phyloP scores from a whole-genome alignment of 2,888 invertebrate genomes.

The Heteromyza rotundicornis region DNA sequence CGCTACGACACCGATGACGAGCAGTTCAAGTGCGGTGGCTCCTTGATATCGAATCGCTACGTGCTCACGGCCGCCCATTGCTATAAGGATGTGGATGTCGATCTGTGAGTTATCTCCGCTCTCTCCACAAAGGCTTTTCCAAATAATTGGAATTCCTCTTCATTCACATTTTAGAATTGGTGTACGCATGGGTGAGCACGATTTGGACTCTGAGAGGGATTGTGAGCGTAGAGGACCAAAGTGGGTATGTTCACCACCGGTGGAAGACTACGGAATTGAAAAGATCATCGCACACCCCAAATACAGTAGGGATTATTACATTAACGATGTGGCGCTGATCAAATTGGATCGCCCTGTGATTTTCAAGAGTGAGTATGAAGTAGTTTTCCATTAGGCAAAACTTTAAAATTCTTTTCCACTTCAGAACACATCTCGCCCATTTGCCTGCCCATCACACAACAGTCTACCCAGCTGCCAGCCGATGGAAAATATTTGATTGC shows the following conservation, averaged over 20 bases:
- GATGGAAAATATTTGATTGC: conserved; percentile 44
- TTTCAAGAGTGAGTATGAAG: conserved; percentile 42
- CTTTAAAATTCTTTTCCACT: neutral
- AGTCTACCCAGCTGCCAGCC: conserved; percentile 29
- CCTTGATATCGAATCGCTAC: conserved; percentile 49
- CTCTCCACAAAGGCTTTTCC: too few relatives aligned
- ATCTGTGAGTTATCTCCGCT: conserved; percentile 43
- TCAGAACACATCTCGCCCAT: conserved; percentile 48
- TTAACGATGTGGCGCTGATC: conserved; percentile 69
- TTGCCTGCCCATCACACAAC: conserved; percentile 48
- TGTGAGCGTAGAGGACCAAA: conserved; percentile 42
- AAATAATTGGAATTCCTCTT: too few relatives aligned
- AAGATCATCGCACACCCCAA: conserved; percentile 64
- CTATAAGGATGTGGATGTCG: conserved; percentile 24
- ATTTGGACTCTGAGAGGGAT: conserved; percentile 48
- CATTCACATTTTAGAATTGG: conserved; percentile 51
- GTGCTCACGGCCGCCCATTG: conserved; percentile 59
- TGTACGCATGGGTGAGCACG: conserved; percentile 62
- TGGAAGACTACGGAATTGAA: conserved; percentile 57
- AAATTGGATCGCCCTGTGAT: conserved; percentile 52
- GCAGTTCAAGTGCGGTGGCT: conserved; percentile 58
- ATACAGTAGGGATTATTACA: conserved; percentile 58
- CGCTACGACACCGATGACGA: conserved; percentile 64
- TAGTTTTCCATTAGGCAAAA: neutral
- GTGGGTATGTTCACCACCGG: conserved; percentile 55